phyloP scores from a whole-genome alignment of 1,140 invertebrate species.

The Lepidurus packardi region DNA sequence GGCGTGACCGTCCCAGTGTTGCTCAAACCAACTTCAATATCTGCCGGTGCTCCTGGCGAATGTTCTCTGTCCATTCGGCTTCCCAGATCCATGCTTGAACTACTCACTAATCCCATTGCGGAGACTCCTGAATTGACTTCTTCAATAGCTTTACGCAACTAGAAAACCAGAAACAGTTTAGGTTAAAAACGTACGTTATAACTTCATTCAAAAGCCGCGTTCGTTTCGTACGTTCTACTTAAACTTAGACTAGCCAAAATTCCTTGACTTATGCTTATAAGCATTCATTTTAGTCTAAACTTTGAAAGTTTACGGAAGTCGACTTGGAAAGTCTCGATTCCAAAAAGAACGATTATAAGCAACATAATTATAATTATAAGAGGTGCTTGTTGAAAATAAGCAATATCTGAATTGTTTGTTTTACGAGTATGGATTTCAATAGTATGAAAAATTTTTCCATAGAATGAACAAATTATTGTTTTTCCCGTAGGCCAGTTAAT shows the following conservation, averaged over 20 bases:
- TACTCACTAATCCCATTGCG: constrained; percentile 18
- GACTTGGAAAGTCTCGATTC: too few relatives aligned
- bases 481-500: too few relatives aligned
- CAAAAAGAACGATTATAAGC: too few relatives aligned
- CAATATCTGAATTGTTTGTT: too few relatives aligned
- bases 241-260: not conserved
- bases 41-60: constrained; percentile 32
- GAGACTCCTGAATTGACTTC: constrained; percentile 66
- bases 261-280: too few relatives aligned
- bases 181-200: constrained; percentile 24
- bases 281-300: too few relatives aligned
- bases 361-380: too few relatives aligned
- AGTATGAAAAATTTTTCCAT: too few relatives aligned
- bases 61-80: constrained; percentile 23
- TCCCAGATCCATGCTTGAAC: constrained; percentile 27
- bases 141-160: constrained; percentile 80
- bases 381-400: too few relatives aligned
- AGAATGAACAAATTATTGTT: too few relatives aligned
- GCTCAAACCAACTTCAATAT: constrained; percentile 29
- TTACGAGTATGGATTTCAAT: too few relatives aligned
- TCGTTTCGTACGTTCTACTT: constrained; percentile 15
- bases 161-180: constrained; percentile 38
- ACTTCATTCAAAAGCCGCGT: constrained; percentile 26
- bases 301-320: too few relatives aligned
- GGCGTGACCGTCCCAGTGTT: not conserved